Evolutionary conservation across 1,140 invertebrate genomes (phyloP), one percentile per base, ranked within the genome.

Genomic region (Drosophila lowei): DNA sequence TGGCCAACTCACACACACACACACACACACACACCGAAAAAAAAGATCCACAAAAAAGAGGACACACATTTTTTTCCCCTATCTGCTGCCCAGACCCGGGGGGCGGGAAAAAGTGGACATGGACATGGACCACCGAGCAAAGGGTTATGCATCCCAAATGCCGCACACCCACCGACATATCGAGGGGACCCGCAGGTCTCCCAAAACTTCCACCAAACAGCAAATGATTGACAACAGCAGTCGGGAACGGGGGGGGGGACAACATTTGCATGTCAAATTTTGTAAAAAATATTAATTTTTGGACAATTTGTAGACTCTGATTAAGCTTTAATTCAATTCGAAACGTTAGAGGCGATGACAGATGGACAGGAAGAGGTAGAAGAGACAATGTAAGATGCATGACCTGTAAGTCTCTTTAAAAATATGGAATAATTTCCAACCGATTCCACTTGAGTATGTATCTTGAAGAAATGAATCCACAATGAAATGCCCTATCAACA

Each of bases 181-280:
- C 34, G 34, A 38, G 9, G 34, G 11, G 11, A 38, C 11, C 34
- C 30, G 30, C 30, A 30, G 30, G 25, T n/a, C 15, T 25, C 15
- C 13, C 6, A 6, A 9, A 8, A 18, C 43, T 44, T n/a, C 16
- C 16, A 30, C 30, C 71, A 42, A 18, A 54, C 41, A 18, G 44
- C 6, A 49, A 60, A 61, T 72, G 68, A 78, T 78, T 78, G 76
- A 78, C 67, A 77, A 72, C 50, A 60, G 58, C 42, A 63, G 28
- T 48, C 16, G 23, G 25, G 53, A 55, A 42, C 18, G 16, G 28
- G 1, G n/a, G 49, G 9, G n/a, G n/a, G n/a, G 28, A 8, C 28
- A 8, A 38, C 13, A 53, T 13, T 28, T 4, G 8, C 3, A 15
- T n/a, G 1, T 63, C 13, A 15, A 13, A 23, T 25, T 43, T 5